These are phyloP conservation scores for Minunthozetes semirufus DNA, from an alignment of 2,888 invertebrate species.

Conservation along the genomic window DNA sequence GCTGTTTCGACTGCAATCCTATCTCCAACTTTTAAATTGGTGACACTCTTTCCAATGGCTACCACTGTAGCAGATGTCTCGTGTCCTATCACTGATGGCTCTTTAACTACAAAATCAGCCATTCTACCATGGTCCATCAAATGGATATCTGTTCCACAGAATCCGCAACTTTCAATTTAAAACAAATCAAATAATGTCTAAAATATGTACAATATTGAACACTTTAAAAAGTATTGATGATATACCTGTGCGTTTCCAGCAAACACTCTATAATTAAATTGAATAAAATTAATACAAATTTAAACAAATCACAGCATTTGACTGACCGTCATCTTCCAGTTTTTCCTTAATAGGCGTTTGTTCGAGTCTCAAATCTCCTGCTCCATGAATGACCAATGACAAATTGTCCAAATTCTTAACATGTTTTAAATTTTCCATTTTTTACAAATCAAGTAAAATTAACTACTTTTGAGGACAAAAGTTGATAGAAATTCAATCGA, in stretches of 20 bases:
- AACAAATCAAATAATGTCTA: neutral
- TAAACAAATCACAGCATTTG: neutral
- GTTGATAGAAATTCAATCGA: too few relatives aligned
- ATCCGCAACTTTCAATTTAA: slow-evolving; percentile 55
- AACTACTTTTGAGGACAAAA: neutral
- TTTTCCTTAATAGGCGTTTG: slow-evolving; percentile 12
- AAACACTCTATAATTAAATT: slow-evolving; percentile 1
- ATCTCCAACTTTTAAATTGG: slow-evolving; percentile 59
- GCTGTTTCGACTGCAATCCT: slow-evolving; percentile 92
- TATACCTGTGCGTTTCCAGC: slow-evolving; percentile 22
- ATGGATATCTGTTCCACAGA: slow-evolving; percentile 90
- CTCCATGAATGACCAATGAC: neutral
- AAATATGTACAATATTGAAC: neutral
- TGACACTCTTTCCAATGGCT: slow-evolving; percentile 61
- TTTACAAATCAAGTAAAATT: neutral
- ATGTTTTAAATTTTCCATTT: neutral
- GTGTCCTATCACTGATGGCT: slow-evolving; percentile 64
- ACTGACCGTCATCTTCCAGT: neutral
- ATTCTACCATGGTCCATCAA: slow-evolving; percentile 77
- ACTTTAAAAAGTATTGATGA: neutral
- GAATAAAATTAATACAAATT: neutral
- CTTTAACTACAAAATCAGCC: slow-evolving; percentile 72
- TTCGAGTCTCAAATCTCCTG: neutral
- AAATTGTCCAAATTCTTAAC: slow-evolving; percentile 4
- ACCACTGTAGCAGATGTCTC: slow-evolving; percentile 61